Conservation (phyloP, 2,113 vertebrate species). For the Rattus norvegicus region DNA sequence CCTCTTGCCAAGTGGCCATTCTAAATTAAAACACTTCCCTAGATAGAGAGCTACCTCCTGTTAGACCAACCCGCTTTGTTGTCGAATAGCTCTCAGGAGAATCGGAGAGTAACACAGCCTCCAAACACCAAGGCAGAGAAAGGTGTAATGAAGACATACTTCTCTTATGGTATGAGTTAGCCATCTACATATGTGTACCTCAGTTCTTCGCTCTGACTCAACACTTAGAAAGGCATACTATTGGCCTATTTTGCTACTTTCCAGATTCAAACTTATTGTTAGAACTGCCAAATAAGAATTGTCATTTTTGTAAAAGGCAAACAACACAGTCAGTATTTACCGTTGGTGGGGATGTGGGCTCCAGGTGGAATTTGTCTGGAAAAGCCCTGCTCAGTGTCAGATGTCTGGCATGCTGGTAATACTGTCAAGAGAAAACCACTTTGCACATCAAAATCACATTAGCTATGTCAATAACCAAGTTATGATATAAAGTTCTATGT, state of each 20-base stretch:
- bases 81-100: neutral
- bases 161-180: neutral
- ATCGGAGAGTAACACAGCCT: neutral
- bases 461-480: neutral
- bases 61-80: neutral
- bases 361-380: slow-evolving; percentile 94
- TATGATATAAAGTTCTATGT: neutral
- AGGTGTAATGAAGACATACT: neutral
- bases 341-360: slow-evolving; percentile 88
- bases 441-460: neutral
- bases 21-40: neutral
- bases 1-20: neutral
- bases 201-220: neutral
- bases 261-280: neutral
- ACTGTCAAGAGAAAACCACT: slow-evolving; percentile 86
- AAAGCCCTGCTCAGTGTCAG: slow-evolving; percentile 95
- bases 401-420: slow-evolving; percentile 94
- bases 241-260: neutral
- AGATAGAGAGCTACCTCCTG: neutral
- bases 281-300: neutral
- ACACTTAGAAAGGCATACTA: neutral
- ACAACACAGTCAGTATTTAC: slow-evolving; percentile 83
- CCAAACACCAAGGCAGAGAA: neutral
- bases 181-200: neutral
- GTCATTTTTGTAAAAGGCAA: neutral